Conservation (phyloP, 2,113 vertebrate genomes). For the Ursus arctos region DNA sequence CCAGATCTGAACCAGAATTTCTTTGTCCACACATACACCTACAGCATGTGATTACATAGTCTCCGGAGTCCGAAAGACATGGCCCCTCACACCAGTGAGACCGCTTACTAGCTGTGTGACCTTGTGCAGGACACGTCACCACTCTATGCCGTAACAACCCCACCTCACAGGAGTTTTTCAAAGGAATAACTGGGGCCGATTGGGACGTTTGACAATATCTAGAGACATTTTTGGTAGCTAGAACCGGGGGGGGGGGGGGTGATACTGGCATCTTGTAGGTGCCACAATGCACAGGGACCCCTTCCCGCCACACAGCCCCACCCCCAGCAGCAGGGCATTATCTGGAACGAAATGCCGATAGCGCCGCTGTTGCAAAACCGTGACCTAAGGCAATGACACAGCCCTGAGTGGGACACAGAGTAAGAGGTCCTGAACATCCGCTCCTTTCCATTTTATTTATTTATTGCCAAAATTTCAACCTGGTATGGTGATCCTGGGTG, state of each 20-base stretch:
- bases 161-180: neutral
- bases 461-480: neutral
- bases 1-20: neutral
- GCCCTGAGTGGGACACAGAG: neutral
- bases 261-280: fast-evolving
- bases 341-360: neutral
- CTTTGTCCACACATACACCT: neutral
- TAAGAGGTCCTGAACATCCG: neutral
- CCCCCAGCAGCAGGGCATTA: neutral
- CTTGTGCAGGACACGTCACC: neutral
- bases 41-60: neutral
- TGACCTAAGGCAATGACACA: no score
- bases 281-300: neutral
- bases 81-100: neutral
- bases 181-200: neutral
- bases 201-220: neutral
- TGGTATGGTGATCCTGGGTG: neutral
- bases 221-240: neutral
- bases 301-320: no score
- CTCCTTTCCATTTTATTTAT: neutral
- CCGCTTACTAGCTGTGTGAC: neutral
- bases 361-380: neutral
- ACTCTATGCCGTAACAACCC: neutral
- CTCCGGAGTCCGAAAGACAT: neutral
- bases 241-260: no score